Evolutionary conservation across 2,797 vertebrate genomes (phyloP), one percentile per base, ranked within the genome.

Genomic region (Rhinichthys osculus): DNA sequence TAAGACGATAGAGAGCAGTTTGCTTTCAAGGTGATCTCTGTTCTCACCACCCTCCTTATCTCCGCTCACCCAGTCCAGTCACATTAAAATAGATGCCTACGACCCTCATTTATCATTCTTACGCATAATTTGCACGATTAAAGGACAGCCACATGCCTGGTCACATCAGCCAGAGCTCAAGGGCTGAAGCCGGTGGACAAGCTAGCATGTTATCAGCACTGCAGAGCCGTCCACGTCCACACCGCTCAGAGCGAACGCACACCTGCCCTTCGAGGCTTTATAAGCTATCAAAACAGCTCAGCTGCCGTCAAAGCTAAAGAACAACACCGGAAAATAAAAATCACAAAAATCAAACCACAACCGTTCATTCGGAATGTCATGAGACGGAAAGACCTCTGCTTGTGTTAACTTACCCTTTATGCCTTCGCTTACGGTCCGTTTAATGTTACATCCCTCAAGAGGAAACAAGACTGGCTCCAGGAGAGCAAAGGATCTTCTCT

Each of bases 1-100:
- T 91, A 92, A 90, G 92, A 92, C 84, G 54, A 79, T 90, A 27
- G 70, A 11, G 70, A 85, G 81, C 69, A 23, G 27, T 89, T 89
- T 84, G 59, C 42, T 86, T 90, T 93, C 92, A 95, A 95, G 92
- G 93, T 95, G 93, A 94, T 93, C 85, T 64, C 62, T 30, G n/a
- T 30, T 33, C 27, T 66, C 30, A 33, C 14, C 30, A 66, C 33
- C 7, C 92, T 92, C 90, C 92, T 94, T 93, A 93, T 92, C 89
- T 92, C 74, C 83, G 71, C 91, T 81, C 87, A 81, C 19, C 74
- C 74, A 54, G 33, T 70, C 52, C 78, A 74, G 9, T 44, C 77
- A 89, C 88, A 91, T 91, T 91, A 86, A 90, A 90, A 93, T 90
- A 88, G 89, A 91, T 92, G 91, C 90, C 92, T 90, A 90, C 86